Conservation (phyloP, 2,888 invertebrate species). For the Nomada fucata region DNA sequence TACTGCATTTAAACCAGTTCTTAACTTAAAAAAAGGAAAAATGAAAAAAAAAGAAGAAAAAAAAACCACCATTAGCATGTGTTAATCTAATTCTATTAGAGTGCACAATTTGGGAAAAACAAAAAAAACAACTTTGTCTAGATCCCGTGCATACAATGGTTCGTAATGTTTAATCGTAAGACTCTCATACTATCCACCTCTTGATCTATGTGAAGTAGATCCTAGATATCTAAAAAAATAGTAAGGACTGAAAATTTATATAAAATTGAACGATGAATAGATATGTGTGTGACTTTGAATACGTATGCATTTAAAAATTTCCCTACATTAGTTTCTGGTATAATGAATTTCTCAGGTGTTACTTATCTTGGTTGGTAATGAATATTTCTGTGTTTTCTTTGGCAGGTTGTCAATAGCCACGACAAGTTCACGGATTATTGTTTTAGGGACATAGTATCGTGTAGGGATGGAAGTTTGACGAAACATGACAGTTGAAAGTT, state of each 20-base stretch:
- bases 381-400: constrained; percentile 35
- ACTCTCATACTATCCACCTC: constrained; percentile 47
- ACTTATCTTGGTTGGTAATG: constrained; percentile 43
- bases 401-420: constrained; percentile 74
- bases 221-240: constrained; percentile 61
- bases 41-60: not conserved
- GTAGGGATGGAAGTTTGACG: constrained; percentile 31
- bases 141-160: constrained; percentile 39
- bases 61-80: constrained; percentile 41
- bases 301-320: constrained; percentile 60
- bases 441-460: constrained; percentile 7
- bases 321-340: constrained; percentile 37
- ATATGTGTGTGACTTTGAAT: constrained; percentile 47
- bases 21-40: constrained; percentile 15
- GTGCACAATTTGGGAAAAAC: constrained; percentile 48
- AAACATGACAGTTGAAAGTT: constrained; percentile 11
- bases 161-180: constrained; percentile 49
- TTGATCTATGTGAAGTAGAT: constrained; percentile 68
- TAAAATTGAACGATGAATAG: constrained; percentile 48
- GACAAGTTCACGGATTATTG: constrained; percentile 5
- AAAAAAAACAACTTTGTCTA: constrained; percentile 17
- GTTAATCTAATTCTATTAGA: constrained; percentile 51
- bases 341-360: constrained; percentile 40
- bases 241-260: constrained; percentile 58
- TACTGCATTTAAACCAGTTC: constrained; percentile 62